Conservation (phyloP, 2,113 vertebrate genomes). For the Corythoichthys haematopterus region DNA sequence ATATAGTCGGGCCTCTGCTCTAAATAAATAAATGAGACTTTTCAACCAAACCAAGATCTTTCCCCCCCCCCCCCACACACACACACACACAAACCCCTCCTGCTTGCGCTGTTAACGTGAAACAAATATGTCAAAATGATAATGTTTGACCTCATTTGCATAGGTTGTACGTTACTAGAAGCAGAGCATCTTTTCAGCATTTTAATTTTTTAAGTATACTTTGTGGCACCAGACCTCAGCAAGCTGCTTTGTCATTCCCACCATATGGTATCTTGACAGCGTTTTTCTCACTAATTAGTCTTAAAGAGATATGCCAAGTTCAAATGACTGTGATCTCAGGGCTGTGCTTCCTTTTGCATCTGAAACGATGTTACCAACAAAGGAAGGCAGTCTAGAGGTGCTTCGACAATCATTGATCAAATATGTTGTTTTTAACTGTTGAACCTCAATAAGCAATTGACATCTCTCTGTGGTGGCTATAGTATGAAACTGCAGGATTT, state of each 20-base stretch:
- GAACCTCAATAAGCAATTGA: slow-evolving; percentile 13
- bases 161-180: slow-evolving; percentile 63
- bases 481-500: not conserved
- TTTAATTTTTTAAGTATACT: slow-evolving; percentile 63
- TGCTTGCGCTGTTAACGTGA: slow-evolving; percentile 8
- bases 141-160: slow-evolving; percentile 71
- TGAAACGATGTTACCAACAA: slow-evolving; percentile 41
- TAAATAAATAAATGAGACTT: slow-evolving; percentile 33
- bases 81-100: not conserved
- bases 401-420: slow-evolving; percentile 3
- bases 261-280: slow-evolving; percentile 78
- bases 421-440: slow-evolving; percentile 3
- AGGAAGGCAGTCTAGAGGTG: slow-evolving; percentile 18
- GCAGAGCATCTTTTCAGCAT: slow-evolving; percentile 59
- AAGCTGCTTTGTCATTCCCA: slow-evolving; percentile 72
- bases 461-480: slow-evolving; percentile 17
- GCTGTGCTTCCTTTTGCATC: slow-evolving; percentile 52
- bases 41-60: slow-evolving; percentile 1
- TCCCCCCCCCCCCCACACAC: not conserved
- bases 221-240: slow-evolving; percentile 64
- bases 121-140: slow-evolving; percentile 54
- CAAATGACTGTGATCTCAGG: slow-evolving; percentile 70
- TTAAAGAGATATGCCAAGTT: slow-evolving; percentile 75
- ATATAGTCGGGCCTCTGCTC: slow-evolving; percentile 24
- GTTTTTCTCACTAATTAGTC: slow-evolving; percentile 78